These are phyloP conservation scores for Artemisiospiza belli DNA, from an alignment of 2,113 vertebrate species.

Conservation along the genomic window DNA sequence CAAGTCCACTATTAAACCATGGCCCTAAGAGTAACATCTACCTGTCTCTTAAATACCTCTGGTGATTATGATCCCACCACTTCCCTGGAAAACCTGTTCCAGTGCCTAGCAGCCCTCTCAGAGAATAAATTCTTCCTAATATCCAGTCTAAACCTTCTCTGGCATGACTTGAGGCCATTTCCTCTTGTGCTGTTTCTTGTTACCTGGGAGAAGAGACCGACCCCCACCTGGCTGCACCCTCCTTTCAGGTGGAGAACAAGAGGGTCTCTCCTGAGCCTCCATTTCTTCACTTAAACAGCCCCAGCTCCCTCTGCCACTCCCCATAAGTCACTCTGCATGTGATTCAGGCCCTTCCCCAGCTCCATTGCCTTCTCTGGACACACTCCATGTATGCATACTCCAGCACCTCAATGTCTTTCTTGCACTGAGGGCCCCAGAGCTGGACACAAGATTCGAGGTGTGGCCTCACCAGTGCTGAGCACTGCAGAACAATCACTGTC, in stretches of 20 bases:
- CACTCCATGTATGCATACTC: fast-evolving
- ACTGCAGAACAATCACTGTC: neutral
- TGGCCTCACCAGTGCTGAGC: neutral
- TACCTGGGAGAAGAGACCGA: neutral
- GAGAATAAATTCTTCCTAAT: neutral
- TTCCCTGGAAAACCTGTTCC: neutral
- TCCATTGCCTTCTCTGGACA: fast-evolving
- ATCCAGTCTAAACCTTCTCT: neutral
- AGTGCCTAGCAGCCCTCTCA: neutral
- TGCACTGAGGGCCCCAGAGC: neutral
- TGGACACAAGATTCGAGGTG: fast-evolving
- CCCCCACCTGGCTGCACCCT: neutral
- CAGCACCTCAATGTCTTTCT: neutral
- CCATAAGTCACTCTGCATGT: neutral
- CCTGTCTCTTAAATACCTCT: neutral
- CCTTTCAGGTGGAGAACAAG: neutral
- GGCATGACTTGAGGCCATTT: neutral
- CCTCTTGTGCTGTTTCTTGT: neutral
- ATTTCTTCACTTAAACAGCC: neutral
- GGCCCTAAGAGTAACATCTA: neutral
- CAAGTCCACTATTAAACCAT: fast-evolving
- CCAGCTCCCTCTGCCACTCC: neutral
- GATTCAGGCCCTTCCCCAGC: neutral
- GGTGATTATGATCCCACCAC: no score
- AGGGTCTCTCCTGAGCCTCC: neutral